Base-by-base conservation (phyloP, 2,888 invertebrate species). In the Sericinus montela region DNA sequence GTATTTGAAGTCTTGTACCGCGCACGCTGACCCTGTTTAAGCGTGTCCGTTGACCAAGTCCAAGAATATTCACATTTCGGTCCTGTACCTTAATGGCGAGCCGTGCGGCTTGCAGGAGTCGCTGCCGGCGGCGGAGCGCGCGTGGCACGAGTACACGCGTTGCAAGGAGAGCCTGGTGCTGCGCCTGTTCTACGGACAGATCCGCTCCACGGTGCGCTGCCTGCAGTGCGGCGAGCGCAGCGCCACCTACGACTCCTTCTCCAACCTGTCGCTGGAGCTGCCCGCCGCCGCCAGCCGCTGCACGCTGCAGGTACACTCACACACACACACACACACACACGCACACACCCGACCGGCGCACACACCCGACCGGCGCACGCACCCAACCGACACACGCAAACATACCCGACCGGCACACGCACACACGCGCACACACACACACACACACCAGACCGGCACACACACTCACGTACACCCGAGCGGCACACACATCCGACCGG, bases 191-290 rank as follows among this genome's bases (percentile, higher is more conserved):
- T 95, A 95, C 87, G 97, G 97, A 0, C 95, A 96, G 85, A 92
- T 95, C 60, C 92, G 93, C 66, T 96, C 96, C 10, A 95, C 94
- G 0, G 93, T 97, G 1, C 91, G 90, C 45, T 97, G 97, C 76
- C 82, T 90, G 1, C 89, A 88, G 6, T 97, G 97, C 79, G 80
- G 84, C 50, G 92, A 94, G 66, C 91, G 92, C 65, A 96, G 96
- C 44, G 92, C 93, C 53, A 97, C 95, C 0, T 97, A 96, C 76
- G 97, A 97, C 75, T 93, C 94, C 10, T 97, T 97, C 80, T 95
- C 94, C 65, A 95, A 94, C 80, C 89, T 97, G 39, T 95, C 96
- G 13, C 85, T 97, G 43, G 96, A 96, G 52, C 86, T 96, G 65
- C 94, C 95, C 0, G 75, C 87, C 3, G 90, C 90, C 51, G 86